These are phyloP conservation scores for Eospalax fontanierii DNA, from an alignment of 2,797 vertebrate genomes.

Conservation along the genomic window DNA sequence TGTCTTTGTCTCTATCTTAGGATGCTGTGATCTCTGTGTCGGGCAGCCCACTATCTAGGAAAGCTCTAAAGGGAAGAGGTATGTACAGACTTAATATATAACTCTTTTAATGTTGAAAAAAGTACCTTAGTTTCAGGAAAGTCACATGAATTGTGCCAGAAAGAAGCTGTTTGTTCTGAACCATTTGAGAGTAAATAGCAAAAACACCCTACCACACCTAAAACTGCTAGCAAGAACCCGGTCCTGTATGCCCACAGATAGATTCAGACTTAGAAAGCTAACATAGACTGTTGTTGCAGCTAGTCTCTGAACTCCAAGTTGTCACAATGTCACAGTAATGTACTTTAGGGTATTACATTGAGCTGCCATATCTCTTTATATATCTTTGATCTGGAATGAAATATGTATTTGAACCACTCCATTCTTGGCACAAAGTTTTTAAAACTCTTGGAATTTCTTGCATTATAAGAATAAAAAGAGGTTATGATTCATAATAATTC, in stretches of 20 bases:
- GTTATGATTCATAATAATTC: background rate
- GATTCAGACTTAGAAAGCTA: background rate
- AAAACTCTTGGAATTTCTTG: background rate
- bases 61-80: background rate
- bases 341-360: background rate
- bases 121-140: background rate
- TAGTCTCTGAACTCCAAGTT: background rate
- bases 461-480: background rate
- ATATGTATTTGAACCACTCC: background rate
- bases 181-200: background rate
- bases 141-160: background rate
- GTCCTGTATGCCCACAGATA: background rate
- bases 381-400: background rate
- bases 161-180: background rate
- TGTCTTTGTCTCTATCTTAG: background rate
- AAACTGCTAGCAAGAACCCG: background rate
- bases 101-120: conserved; percentile 9
- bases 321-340: background rate
- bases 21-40: background rate
- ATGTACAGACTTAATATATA: background rate
- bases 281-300: background rate
- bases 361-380: background rate
- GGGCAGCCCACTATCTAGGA: background rate
- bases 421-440: background rate
- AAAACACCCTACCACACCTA: background rate